phyloP scores from a whole-genome alignment of 2,888 invertebrate species.

The Allolobophora icterica region DNA sequence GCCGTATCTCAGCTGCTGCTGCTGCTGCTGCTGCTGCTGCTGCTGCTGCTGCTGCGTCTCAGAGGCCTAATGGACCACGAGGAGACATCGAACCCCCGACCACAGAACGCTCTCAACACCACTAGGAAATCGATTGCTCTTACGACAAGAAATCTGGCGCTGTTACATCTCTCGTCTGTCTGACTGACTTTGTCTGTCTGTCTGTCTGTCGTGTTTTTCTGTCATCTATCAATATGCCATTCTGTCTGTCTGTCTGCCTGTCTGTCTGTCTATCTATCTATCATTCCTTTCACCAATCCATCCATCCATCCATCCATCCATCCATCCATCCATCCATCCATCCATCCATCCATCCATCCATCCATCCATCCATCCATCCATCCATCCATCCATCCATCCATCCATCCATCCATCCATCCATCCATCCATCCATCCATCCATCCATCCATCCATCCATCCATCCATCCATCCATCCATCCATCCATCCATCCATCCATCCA shows the following conservation, averaged over 20 bases:
- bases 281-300: not conserved
- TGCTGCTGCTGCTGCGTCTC: not conserved
- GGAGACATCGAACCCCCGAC: not conserved
- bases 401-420: no score
- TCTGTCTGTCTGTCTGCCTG: not conserved
- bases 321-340: no score
- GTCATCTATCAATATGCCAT: no score
- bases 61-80: not conserved
- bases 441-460: no score
- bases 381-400: no score
- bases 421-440: no score
- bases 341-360: no score
- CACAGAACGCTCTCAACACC: not conserved
- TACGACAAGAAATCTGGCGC: not conserved
- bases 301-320: no score
- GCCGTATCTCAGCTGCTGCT: not conserved
- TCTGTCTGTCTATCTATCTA: not conserved
- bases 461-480: no score
- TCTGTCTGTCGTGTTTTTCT: not conserved
- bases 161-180: not conserved
- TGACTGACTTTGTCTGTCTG: not conserved
- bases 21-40: not conserved
- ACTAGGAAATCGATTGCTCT: not conserved
- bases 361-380: no score
- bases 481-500: not conserved